These are phyloP conservation scores for Corvus moneduloides DNA, from an alignment of 2,113 vertebrate genomes.

Conservation along the genomic window DNA sequence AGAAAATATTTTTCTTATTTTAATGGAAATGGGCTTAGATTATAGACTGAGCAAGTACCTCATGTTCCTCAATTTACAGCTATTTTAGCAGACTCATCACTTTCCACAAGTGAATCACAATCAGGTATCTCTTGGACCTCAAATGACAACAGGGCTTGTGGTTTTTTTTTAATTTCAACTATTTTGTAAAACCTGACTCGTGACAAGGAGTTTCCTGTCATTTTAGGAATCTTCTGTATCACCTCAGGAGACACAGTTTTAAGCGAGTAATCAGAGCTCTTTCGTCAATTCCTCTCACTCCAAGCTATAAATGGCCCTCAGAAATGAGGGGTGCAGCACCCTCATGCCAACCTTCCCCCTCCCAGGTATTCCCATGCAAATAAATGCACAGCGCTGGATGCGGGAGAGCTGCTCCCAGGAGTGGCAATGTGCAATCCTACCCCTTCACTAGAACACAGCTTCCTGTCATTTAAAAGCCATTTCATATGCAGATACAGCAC, in stretches of 20 bases:
- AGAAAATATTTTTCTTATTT: background rate
- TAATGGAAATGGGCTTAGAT: background rate
- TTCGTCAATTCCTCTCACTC: background rate
- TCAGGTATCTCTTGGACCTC: background rate
- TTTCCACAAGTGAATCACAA: background rate
- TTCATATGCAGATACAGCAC: constrained; percentile 7
- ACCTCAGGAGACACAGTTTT: background rate
- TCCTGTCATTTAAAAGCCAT: background rate
- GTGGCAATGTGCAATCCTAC: background rate
- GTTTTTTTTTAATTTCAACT: background rate
- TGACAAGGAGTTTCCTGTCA: background rate
- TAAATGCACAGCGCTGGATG: background rate
- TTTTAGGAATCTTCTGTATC: background rate
- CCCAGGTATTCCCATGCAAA: background rate
- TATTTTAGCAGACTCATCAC: background rate
- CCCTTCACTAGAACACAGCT: background rate
- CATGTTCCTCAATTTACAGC: background rate
- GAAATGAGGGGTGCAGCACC: background rate
- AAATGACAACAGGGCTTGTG: fast-evolving
- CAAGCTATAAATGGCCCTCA: background rate
- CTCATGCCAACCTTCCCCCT: background rate
- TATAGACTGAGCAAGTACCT: background rate
- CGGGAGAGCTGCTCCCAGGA: background rate
- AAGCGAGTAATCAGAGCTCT: background rate
- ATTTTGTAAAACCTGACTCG: background rate